Conservation (phyloP, 2,888 invertebrate genomes). For the Napeogenes inachia region DNA sequence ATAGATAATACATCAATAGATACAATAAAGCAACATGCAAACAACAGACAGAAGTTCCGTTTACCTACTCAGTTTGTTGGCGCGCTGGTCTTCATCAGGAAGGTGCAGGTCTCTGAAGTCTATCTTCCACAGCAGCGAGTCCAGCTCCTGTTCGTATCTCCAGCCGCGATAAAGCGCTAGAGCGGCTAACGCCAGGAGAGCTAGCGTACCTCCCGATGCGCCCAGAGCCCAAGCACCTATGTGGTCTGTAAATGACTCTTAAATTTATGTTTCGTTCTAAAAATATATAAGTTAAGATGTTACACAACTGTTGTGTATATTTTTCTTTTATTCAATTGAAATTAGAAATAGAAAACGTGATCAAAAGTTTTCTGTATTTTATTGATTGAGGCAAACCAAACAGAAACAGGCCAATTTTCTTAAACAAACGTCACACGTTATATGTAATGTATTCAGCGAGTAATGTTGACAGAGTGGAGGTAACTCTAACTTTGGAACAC, state of each 20-base stretch:
- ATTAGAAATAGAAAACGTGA: no score
- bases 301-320: not conserved
- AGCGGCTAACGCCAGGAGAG: slow-evolving; percentile 84
- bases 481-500: not conserved
- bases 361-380: no score
- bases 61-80: slow-evolving; percentile 77
- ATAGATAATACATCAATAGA: not conserved
- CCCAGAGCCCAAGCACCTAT: slow-evolving; percentile 90
- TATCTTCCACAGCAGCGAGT: slow-evolving; percentile 95
- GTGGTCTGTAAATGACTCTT: slow-evolving; percentile 76
- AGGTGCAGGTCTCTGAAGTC: slow-evolving; percentile 93
- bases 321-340: no score
- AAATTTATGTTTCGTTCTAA: not conserved
- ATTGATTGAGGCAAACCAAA: no score
- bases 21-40: slow-evolving; percentile 43
- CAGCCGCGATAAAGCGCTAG: slow-evolving; percentile 91
- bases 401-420: not conserved
- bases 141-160: slow-evolving; percentile 95
- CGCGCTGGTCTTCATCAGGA: slow-evolving; percentile 66
- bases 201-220: slow-evolving; percentile 85
- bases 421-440: not conserved
- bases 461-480: not conserved
- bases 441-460: not conserved
- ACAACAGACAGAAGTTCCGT: slow-evolving; percentile 67
- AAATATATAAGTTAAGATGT: not conserved